Evolutionary conservation across 2,113 vertebrate genomes (phyloP).

Genomic region (Pavo muticus): DNA sequence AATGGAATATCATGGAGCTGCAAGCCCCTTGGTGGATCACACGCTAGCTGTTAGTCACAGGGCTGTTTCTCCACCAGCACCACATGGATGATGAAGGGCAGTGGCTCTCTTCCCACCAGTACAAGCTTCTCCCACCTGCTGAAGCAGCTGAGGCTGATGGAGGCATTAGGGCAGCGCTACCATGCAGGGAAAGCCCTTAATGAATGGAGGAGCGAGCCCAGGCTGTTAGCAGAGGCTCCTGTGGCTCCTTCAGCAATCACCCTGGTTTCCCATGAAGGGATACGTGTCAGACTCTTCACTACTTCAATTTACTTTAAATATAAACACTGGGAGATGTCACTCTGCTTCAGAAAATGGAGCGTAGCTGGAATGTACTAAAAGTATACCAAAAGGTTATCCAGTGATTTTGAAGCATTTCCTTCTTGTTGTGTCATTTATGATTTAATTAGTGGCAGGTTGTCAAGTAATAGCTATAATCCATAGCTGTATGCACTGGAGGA

Average conservation of each 20-base stretch:
- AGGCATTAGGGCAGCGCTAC: not conserved
- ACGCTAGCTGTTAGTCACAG: accelerated
- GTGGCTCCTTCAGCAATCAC: not conserved
- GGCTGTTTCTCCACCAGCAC: not conserved
- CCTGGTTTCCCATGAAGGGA: not conserved
- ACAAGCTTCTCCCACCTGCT: not conserved
- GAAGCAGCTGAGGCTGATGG: not conserved
- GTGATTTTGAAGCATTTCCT: conserved; percentile 56
- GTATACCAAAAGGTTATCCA: conserved; percentile 59
- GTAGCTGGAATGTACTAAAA: conserved; percentile 19
- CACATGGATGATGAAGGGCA: not conserved
- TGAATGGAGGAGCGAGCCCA: not conserved
- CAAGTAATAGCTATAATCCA: conserved; percentile 67
- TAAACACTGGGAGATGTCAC: not conserved
- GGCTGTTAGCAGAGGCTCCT: not conserved
- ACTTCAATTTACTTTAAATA: conserved; percentile 53
- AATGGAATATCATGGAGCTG: not conserved
- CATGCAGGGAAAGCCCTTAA: not conserved
- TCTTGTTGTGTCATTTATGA: conserved; percentile 65
- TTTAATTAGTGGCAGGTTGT: conserved; percentile 74
- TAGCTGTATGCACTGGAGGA: conserved; percentile 51
- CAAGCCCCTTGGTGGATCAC: not conserved
- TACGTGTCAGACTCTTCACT: conserved; percentile 22
- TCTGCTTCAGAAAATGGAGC: conserved; percentile 38
- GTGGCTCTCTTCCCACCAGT: not conserved